phyloP scores from a whole-genome alignment of 2,888 invertebrate genomes.

The Ernsta delagoae region DNA sequence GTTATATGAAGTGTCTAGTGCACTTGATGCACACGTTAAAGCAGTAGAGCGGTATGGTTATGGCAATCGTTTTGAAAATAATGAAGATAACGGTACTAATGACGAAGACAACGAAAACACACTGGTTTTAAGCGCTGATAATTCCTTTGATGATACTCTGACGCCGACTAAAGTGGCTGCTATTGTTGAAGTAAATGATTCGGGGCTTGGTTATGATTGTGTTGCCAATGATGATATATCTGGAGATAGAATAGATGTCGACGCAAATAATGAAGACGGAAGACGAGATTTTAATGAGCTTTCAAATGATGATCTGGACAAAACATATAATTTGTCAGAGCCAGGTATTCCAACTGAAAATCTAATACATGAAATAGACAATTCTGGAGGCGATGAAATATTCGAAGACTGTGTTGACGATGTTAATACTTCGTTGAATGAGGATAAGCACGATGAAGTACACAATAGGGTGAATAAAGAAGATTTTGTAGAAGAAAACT shows the following conservation, averaged over 20 bases:
- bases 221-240: constrained; percentile 22
- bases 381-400: constrained; percentile 54
- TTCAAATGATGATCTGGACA: background rate
- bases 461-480: constrained; percentile 38
- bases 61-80: constrained; percentile 52
- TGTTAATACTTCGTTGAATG: constrained; percentile 30
- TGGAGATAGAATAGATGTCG: background rate
- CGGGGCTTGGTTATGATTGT: constrained; percentile 48
- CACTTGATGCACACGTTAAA: constrained; percentile 70
- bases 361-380: constrained; percentile 28
- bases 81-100: constrained; percentile 49
- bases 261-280: constrained; percentile 12
- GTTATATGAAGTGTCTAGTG: constrained; percentile 73
- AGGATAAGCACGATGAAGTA: constrained; percentile 18
- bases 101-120: constrained; percentile 65
- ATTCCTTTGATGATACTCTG: constrained; percentile 66
- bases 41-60: constrained; percentile 66
- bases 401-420: constrained; percentile 72
- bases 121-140: constrained; percentile 59
- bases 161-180: constrained; percentile 53
- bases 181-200: constrained; percentile 44
- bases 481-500: constrained; percentile 60
- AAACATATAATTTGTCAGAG: background rate
- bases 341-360: background rate
- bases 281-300: background rate